Conservation (phyloP, 2,797 vertebrate species). For the Coccyzus lansbergi region DNA sequence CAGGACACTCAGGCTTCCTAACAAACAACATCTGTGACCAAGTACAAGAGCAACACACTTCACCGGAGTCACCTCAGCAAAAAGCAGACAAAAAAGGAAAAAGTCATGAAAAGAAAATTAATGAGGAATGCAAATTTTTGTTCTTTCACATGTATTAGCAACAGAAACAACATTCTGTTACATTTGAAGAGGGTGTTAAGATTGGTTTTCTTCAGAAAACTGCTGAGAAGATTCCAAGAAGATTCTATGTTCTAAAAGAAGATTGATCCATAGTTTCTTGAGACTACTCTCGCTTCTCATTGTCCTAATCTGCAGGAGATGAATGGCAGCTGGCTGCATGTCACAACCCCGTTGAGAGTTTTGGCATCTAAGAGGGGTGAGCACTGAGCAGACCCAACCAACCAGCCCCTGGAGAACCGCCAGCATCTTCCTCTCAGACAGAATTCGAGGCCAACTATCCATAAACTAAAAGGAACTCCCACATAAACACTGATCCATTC, state of each 20-base stretch:
- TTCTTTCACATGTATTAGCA: background rate
- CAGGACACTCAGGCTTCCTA: background rate
- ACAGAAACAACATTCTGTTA: background rate
- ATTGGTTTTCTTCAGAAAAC: background rate
- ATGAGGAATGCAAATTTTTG: background rate
- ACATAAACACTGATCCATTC: background rate
- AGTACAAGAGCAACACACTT: background rate
- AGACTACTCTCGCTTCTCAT: background rate
- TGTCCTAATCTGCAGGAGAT: conserved; percentile 24
- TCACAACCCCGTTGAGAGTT: background rate
- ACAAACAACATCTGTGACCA: background rate
- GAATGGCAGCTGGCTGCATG: conserved; percentile 10
- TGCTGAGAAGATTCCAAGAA: background rate
- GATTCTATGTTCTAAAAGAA: background rate
- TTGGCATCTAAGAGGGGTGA: background rate
- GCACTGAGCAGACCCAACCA: background rate
- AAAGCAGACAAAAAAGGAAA: background rate
- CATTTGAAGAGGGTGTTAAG: background rate
- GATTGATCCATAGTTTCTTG: background rate
- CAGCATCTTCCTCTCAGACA: conserved; percentile 17
- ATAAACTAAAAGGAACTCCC: conserved; percentile 37
- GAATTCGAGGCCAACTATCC: conserved; percentile 23
- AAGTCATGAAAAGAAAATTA: background rate
- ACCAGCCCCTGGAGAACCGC: background rate
- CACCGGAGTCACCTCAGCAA: background rate